Conservation (phyloP, 2,113 vertebrate genomes). For the Apeltes quadracus region DNA sequence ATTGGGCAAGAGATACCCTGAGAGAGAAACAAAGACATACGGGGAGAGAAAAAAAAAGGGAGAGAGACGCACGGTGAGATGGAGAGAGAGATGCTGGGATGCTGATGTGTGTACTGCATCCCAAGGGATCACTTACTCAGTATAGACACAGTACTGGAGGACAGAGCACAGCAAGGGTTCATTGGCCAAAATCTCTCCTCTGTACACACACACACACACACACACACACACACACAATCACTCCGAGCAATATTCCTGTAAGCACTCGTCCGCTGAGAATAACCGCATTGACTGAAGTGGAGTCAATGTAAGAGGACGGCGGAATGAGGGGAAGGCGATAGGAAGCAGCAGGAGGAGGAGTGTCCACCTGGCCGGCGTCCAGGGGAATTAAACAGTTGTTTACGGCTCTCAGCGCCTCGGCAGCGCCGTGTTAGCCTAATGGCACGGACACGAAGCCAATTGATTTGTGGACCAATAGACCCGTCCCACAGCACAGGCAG, state of each 20-base stretch:
- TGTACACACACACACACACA: conserved; percentile 53
- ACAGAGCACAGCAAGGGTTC: conserved; percentile 74
- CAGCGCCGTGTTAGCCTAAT: conserved; percentile 74
- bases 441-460: conserved; percentile 74
- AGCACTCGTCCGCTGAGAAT: conserved; percentile 72
- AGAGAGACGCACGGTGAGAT: conserved; percentile 12
- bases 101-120: conserved; percentile 67
- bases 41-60: conserved; percentile 14
- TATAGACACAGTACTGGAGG: conserved; percentile 77
- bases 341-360: conserved; percentile 54
- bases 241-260: conserved; percentile 74
- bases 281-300: conserved; percentile 69
- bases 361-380: conserved; percentile 73
- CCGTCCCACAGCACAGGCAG: conserved; percentile 72
- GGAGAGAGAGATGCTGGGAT: conserved; percentile 35
- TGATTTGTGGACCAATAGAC: conserved; percentile 76
- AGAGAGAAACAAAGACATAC: conserved; percentile 47
- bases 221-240: conserved; percentile 57
- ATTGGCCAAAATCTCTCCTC: conserved; percentile 74
- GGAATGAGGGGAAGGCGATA: conserved; percentile 36
- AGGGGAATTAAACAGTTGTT: conserved; percentile 76
- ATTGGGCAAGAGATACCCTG: conserved; percentile 38
- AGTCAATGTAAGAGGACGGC: conserved; percentile 58
- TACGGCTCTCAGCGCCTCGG: conserved; percentile 64
- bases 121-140: conserved; percentile 76